Evolutionary conservation across 2,888 invertebrate genomes (phyloP).

Genomic region (Scrobipalpa costella): DNA sequence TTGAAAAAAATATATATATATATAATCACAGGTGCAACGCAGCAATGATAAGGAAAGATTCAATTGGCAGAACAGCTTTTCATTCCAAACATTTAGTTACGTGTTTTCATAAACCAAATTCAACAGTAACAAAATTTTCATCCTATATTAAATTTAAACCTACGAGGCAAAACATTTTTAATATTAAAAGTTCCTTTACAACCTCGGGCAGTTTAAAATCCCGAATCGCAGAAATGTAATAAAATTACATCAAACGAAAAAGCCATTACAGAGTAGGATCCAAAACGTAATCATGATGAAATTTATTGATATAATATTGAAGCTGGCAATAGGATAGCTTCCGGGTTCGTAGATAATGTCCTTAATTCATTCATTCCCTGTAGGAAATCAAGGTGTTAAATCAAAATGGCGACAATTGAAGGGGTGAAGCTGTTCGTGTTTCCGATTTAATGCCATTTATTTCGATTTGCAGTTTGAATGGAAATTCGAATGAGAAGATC

Average conservation of each 20-base stretch:
- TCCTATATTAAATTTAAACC: background rate
- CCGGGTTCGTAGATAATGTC: constrained; percentile 55
- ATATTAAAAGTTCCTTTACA: background rate
- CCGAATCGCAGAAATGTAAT: constrained; percentile 26
- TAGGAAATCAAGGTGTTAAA: constrained; percentile 76
- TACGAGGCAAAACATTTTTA: background rate
- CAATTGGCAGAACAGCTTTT: too few relatives aligned
- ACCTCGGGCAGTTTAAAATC: constrained; percentile 39
- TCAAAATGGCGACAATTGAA: constrained; percentile 67
- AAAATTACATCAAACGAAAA: constrained; percentile 24
- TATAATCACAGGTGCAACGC: too few relatives aligned
- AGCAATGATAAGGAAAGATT: too few relatives aligned
- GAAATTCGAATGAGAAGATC: too few relatives aligned
- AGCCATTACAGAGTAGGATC: constrained; percentile 33
- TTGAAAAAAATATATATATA: too few relatives aligned
- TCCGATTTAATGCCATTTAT: background rate
- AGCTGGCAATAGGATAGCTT: constrained; percentile 56
- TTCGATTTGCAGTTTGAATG: background rate
- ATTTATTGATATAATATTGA: constrained; percentile 68
- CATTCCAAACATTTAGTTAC: too few relatives aligned
- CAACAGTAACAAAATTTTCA: too few relatives aligned
- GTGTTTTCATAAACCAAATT: too few relatives aligned
- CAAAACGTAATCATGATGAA: constrained; percentile 46
- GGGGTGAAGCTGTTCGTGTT: constrained; percentile 43
- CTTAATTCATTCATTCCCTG: constrained; percentile 66